Evolutionary conservation across 1,140 invertebrate species (phyloP), one percentile per base, ranked within the genome.

Genomic region (Trypoxylus dichotomus): DNA sequence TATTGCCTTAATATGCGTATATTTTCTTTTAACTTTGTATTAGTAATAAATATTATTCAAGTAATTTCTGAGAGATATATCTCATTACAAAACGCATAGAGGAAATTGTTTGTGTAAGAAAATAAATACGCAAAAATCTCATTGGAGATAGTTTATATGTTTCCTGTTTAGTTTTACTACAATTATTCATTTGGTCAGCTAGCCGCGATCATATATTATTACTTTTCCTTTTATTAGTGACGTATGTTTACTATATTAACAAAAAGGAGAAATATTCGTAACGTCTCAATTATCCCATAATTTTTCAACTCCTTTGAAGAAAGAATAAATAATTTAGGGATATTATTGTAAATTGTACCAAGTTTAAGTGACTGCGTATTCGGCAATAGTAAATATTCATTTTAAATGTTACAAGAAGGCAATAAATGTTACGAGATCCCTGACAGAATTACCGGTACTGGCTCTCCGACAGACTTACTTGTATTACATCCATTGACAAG

Each of bases 331-430:
- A 68, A 68, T 68, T 68, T 68, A 24, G 24, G 24, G 60, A 68
- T 68, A 68, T 68, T 68, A 68, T 68, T 68, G 60, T 68, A 68
- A 68, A 68, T 68, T 68, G 60, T 68, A 68, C 60, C 21, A 68
- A 68, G 27, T 68, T 68, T 27, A 68, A 68, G 60, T 68, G 60
- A 29, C 24, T 24, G 60, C 60, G 60, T 27, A 68, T 68, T 68
- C 60, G 60, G 60, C 60, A 68, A 68, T 68, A 68, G 60, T 68
- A 68, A 68, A 68, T 68, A 68, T 68, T 68, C 60, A 68, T 68
- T 68, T 68, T 68, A 68, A 68, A 68, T 68, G 60, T 15, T 29
- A 68, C 60, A 68, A 68, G 60, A 29, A 29, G 24, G 24, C 60
- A 68, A 68, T 68, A 68, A 68, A 68, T 24, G 60, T 68, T 68